A percentile compares a stretch with the other conserved stretches of the same genome.
phyloP scores from a whole-genome alignment of 2,113 vertebrate genomes.

The Regulus satrapa region DNA sequence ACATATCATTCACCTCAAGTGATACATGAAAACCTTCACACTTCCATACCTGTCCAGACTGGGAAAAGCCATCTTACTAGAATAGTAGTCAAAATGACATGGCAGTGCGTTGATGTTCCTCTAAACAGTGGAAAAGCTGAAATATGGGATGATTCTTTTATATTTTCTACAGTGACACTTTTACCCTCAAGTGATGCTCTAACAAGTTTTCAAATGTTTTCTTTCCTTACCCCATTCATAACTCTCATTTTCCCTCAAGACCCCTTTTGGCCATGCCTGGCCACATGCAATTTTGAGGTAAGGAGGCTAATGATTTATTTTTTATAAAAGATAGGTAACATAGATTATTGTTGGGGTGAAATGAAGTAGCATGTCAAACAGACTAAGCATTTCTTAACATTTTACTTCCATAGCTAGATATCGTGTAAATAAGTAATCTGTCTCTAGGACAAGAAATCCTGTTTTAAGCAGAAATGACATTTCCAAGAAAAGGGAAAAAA shows the following conservation, averaged over 20 bases:
- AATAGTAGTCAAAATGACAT: not conserved
- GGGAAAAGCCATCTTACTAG: not conserved
- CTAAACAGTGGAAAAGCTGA: not conserved
- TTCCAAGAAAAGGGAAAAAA: not conserved
- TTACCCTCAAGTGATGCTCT: constrained; percentile 30
- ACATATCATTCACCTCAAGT: not conserved
- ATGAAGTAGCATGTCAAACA: not conserved
- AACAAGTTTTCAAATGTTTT: constrained; percentile 42
- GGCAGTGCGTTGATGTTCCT: not conserved
- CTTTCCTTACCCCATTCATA: constrained; percentile 36
- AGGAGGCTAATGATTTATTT: not conserved
- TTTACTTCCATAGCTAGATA: not conserved
- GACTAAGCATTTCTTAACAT: not conserved
- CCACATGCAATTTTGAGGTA: not conserved
- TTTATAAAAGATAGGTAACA: not conserved
- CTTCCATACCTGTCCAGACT: not conserved
- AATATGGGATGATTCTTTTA: not conserved
- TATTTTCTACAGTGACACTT: not conserved
- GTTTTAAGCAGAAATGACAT: not conserved
- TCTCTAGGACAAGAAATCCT: not conserved
- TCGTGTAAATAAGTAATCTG: not conserved
- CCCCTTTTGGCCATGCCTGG: not conserved
- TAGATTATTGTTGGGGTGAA: not conserved
- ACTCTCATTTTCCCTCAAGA: constrained; percentile 17
- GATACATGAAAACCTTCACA: not conserved